Evolutionary conservation across 2,888 invertebrate species (phyloP).

Genomic region (Melipona bicolor): DNA sequence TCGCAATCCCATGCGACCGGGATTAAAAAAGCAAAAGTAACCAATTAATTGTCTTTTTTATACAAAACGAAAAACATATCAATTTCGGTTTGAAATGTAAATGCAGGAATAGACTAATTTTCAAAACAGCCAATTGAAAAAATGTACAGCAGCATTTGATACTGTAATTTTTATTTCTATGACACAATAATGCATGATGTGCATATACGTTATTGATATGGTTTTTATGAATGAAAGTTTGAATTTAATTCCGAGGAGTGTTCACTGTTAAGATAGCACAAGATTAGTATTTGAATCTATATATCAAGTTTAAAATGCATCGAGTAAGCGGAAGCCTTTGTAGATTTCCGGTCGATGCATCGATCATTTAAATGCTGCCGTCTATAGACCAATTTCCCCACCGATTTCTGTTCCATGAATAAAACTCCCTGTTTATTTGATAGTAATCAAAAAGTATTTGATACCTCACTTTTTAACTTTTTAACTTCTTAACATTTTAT

Average conservation of each 20-base stretch:
- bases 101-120: not conserved
- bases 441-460: not conserved
- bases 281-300: not conserved
- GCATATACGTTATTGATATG: not conserved
- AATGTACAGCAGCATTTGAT: not conserved
- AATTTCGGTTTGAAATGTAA: not conserved
- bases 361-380: not conserved
- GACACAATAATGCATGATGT: not conserved
- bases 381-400: not conserved
- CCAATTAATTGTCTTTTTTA: conserved; percentile 49
- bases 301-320: not conserved
- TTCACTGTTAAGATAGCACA: not conserved
- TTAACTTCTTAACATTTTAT: not conserved
- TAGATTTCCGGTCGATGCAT: conserved; percentile 11
- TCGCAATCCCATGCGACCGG: conserved; percentile 73
- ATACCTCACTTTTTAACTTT: conserved; percentile 3
- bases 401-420: not conserved
- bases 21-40: conserved; percentile 75
- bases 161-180: not conserved
- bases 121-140: not conserved
- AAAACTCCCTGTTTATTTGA: not conserved
- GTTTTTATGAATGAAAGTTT: not conserved
- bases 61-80: not conserved
- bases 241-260: not conserved
- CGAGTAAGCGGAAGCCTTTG: not conserved